Conservation (phyloP, 1,140 invertebrate genomes). For the Portunus trituberculatus region DNA sequence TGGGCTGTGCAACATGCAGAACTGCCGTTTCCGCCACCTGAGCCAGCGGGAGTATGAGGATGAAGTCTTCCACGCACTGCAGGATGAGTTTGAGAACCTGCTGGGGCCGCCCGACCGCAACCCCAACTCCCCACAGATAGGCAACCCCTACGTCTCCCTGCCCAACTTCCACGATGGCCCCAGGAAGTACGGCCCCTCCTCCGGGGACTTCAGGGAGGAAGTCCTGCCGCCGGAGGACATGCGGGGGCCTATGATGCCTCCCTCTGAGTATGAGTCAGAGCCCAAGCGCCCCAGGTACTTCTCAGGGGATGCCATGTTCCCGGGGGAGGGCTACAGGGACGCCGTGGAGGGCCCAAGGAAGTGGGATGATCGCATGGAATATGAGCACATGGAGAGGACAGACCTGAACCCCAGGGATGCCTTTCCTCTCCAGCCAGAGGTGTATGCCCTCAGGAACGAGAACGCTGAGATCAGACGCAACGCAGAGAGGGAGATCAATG, state of each 20-base stretch:
- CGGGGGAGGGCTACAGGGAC: not conserved
- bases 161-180: constrained; percentile 18
- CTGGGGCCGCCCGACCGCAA: constrained; percentile 39
- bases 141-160: not conserved
- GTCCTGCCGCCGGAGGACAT: not conserved
- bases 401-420: not conserved
- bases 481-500: constrained; percentile 16
- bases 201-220: constrained; percentile 28
- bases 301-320: not conserved
- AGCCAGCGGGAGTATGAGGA: constrained; percentile 55
- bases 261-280: constrained; percentile 25
- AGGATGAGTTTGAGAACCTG: constrained; percentile 60
- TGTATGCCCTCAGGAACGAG: constrained; percentile 44
- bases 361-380: constrained; percentile 38
- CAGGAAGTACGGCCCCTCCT: not conserved
- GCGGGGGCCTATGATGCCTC: not conserved
- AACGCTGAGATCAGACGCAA: constrained; percentile 23
- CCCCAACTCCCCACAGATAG: not conserved
- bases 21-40: constrained; percentile 61
- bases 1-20: constrained; percentile 55
- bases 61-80: constrained; percentile 58
- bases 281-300: constrained; percentile 45
- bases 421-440: not conserved
- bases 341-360: not conserved
- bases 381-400: not conserved